Conservation (phyloP, 2,797 vertebrate genomes). For the Sebastes itinus region DNA sequence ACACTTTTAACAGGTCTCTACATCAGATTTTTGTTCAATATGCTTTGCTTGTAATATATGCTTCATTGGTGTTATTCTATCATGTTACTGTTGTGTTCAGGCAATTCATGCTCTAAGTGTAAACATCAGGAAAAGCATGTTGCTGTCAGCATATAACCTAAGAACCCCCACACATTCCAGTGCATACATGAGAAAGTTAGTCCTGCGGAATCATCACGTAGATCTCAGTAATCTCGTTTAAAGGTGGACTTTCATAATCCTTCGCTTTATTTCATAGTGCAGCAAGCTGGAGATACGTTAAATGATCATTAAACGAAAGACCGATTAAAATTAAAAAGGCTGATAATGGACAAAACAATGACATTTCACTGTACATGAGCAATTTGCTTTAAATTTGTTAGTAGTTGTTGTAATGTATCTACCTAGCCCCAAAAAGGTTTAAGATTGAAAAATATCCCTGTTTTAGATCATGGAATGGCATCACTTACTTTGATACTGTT, state of each 20-base stretch:
- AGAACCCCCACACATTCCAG: background rate
- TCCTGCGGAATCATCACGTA: background rate
- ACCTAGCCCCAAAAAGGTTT: slow-evolving; percentile 13
- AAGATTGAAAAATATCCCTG: background rate
- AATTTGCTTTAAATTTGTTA: slow-evolving; percentile 10
- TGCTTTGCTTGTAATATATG: slow-evolving; percentile 8
- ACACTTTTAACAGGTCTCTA: background rate
- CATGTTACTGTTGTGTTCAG: slow-evolving; percentile 3
- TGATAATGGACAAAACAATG: background rate
- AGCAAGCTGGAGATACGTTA: background rate
- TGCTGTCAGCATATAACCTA: slow-evolving; percentile 4
- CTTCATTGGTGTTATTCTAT: slow-evolving; percentile 1
- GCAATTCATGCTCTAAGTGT: background rate
- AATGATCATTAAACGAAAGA: background rate
- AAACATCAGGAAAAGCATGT: background rate
- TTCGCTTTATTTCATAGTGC: background rate
- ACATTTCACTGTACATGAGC: slow-evolving; percentile 31
- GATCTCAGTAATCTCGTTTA: background rate
- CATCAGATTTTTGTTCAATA: background rate
- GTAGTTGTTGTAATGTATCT: slow-evolving; percentile 40
- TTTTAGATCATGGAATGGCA: slow-evolving; percentile 22
- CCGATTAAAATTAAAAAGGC: background rate
- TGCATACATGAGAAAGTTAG: background rate
- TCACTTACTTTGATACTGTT: slow-evolving; percentile 15
- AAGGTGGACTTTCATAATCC: background rate